These are phyloP conservation scores for Cervus canadensis DNA, from an alignment of 2,113 vertebrate species.

Conservation along the genomic window DNA sequence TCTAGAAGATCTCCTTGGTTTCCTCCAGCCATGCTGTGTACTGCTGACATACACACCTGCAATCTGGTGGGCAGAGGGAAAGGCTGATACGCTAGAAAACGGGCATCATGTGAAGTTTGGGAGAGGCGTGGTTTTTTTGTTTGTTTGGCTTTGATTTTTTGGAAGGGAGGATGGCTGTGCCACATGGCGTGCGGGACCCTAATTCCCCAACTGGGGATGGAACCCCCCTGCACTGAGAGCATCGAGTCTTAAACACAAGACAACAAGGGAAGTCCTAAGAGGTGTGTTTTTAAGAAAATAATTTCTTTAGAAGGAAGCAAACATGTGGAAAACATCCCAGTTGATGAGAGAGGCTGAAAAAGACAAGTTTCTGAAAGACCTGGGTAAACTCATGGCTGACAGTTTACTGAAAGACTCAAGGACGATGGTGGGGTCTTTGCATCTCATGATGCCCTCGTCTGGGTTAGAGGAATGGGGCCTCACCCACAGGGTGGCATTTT, in stretches of 20 bases:
- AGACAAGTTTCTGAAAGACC: constrained; percentile 1
- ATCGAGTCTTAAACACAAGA: neutral
- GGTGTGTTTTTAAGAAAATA: neutral
- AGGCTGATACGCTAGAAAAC: neutral
- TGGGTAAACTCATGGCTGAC: neutral
- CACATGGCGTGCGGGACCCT: neutral
- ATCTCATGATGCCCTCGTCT: neutral
- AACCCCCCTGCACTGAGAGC: neutral
- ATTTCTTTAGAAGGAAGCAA: constrained; percentile 3
- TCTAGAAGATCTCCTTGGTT: neutral
- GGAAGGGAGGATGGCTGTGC: neutral
- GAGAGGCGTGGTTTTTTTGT: neutral
- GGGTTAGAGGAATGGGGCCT: neutral
- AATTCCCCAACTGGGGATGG: neutral
- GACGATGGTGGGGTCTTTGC: neutral
- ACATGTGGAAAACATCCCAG: neutral
- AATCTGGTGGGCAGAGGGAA: neutral
- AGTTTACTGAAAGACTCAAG: neutral
- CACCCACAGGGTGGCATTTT: neutral
- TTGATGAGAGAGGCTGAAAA: neutral
- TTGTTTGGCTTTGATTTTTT: neutral
- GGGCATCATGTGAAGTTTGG: neutral
- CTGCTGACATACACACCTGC: neutral
- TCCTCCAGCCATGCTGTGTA: neutral
- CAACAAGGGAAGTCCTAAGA: neutral